Evolutionary conservation across 2,797 vertebrate genomes (phyloP).

Genomic region (Phoebastria nigripes): DNA sequence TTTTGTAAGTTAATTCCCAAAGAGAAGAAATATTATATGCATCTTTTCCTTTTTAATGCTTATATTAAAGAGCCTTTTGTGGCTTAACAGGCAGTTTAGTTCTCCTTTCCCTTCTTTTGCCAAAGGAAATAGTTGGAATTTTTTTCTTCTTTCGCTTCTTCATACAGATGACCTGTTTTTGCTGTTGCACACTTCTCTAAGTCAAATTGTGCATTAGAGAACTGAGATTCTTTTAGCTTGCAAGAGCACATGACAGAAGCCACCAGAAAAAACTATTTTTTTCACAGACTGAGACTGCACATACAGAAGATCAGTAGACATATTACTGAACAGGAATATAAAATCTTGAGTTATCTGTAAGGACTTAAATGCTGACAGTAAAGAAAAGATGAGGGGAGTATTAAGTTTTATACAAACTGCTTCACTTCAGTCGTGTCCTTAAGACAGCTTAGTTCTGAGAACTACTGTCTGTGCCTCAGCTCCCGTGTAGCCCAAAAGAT

Average conservation of each 20-base stretch:
- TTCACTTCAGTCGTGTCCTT: not conserved
- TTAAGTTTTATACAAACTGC: not conserved
- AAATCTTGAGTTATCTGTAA: not conserved
- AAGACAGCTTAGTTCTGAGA: not conserved
- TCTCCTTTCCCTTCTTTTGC: not conserved
- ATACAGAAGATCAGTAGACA: not conserved
- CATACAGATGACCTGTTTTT: not conserved
- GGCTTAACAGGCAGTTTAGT: not conserved
- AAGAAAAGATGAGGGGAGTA: not conserved
- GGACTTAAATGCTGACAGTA: not conserved
- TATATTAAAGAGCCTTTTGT: not conserved
- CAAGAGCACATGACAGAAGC: not conserved
- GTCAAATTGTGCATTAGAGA: not conserved
- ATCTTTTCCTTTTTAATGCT: not conserved
- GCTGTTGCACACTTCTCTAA: not conserved
- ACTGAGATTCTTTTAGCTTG: not conserved
- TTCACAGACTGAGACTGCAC: not conserved
- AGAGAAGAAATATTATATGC: not conserved
- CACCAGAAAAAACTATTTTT: fast-evolving
- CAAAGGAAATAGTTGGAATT: not conserved
- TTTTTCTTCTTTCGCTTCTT: not conserved
- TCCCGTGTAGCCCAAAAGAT: not conserved
- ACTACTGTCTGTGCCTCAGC: not conserved
- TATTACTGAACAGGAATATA: not conserved
- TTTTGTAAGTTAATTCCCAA: not conserved